These are phyloP conservation scores for Melanotaenia maccullochi DNA, from an alignment of 2,797 vertebrate species.

Conservation along the genomic window DNA sequence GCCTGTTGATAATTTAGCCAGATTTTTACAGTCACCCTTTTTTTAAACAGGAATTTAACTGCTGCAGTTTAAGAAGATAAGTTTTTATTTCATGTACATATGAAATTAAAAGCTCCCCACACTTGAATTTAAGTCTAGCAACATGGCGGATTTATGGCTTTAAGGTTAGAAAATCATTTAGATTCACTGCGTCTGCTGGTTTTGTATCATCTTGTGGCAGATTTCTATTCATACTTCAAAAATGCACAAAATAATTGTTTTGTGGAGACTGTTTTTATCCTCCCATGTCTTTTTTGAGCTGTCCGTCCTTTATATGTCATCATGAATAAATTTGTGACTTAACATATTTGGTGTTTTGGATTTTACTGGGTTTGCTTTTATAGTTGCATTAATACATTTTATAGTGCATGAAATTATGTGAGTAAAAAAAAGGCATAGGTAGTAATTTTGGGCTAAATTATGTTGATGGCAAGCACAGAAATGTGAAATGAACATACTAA, in stretches of 20 bases:
- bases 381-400: background rate
- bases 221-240: background rate
- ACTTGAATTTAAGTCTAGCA: no score
- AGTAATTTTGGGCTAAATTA: background rate
- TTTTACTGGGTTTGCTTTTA: background rate
- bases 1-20: background rate
- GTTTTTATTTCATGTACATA: background rate
- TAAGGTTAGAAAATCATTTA: no score
- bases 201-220: no score
- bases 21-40: background rate
- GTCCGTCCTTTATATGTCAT: background rate
- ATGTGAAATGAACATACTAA: conserved; percentile 3
- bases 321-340: background rate
- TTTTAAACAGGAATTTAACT: background rate
- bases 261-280: background rate
- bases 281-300: background rate
- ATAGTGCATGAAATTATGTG: no score
- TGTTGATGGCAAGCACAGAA: background rate
- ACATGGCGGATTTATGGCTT: no score
- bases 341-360: background rate
- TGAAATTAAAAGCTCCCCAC: no score
- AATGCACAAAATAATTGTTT: background rate
- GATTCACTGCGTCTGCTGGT: no score
- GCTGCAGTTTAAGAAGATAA: background rate
- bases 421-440: no score